Evolutionary conservation across 2,888 invertebrate species (phyloP).

Genomic region (Sminthurinus aureus): DNA sequence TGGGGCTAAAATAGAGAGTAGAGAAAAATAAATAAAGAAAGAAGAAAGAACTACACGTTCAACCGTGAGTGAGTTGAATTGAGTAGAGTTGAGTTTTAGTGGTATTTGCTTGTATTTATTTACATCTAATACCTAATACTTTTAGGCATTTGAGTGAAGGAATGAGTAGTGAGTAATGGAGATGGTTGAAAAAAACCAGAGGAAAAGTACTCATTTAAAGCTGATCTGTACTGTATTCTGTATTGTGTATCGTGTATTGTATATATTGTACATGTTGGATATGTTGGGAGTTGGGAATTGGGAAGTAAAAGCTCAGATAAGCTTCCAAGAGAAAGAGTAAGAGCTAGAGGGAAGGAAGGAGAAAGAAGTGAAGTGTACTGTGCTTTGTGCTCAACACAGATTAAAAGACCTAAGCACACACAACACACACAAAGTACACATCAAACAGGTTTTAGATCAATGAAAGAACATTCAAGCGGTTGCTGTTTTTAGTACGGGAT

Average conservation of each 20-base stretch:
- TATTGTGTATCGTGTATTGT: too few species aligned
- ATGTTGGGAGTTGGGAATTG: too few species aligned
- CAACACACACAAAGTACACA: not conserved
- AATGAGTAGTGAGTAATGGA: not conserved
- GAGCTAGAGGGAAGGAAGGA: not conserved
- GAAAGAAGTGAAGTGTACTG: too few species aligned
- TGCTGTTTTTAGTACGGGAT: too few species aligned
- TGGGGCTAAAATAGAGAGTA: too few species aligned
- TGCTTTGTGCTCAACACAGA: not conserved
- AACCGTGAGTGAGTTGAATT: not conserved
- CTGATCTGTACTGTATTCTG: slow-evolving; percentile 28
- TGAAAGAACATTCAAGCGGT: too few species aligned
- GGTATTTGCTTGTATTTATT: too few species aligned
- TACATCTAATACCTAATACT: not conserved
- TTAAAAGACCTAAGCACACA: not conserved
- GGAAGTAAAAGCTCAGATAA: slow-evolving; percentile 26
- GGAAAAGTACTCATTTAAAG: slow-evolving; percentile 32
- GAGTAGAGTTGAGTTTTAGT: too few species aligned
- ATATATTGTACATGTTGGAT: too few species aligned
- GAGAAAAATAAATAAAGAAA: not conserved
- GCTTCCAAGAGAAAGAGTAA: not conserved
- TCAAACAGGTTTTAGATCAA: too few species aligned
- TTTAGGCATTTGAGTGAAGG: not conserved
- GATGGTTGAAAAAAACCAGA: slow-evolving; percentile 9
- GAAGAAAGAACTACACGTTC: not conserved